Percentiles rank a stretch among this genome's conserved stretches.
These are phyloP conservation scores for Plestiodon gilberti DNA, from an alignment of 2,113 vertebrate species.

Conservation along the genomic window DNA sequence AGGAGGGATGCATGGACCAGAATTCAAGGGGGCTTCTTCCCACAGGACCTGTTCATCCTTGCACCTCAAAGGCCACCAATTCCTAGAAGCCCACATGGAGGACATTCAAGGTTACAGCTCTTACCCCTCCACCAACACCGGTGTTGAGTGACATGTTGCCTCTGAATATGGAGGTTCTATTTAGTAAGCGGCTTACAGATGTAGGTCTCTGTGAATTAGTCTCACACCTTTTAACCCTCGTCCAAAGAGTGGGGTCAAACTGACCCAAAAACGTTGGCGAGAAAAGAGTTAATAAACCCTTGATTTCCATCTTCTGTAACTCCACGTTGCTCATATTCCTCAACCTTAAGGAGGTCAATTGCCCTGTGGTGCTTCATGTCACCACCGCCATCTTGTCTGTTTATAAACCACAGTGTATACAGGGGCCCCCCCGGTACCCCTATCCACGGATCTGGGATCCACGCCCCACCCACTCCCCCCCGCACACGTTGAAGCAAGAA, in stretches of 20 bases:
- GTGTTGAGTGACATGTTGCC: neutral
- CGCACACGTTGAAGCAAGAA: too few species aligned
- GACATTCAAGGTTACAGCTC: neutral
- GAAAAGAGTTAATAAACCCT: neutral
- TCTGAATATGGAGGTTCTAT: neutral
- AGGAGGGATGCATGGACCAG: too few species aligned
- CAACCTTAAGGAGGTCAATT: neutral
- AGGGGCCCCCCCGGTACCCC: too few species aligned
- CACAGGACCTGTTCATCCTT: too few species aligned
- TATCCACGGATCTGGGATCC: too few species aligned
- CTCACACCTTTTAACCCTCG: neutral
- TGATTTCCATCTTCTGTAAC: neutral
- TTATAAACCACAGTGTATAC: neutral
- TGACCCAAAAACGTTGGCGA: neutral
- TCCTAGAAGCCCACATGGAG: neutral
- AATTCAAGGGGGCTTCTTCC: neutral
- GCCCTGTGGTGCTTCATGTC: neutral
- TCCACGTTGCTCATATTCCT: neutral
- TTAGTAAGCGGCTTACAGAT: neutral
- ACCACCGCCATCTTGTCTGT: neutral
- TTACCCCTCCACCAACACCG: too few species aligned
- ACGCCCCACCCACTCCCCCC: too few species aligned
- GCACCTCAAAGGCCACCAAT: neutral
- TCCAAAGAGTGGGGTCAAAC: neutral
- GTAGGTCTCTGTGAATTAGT: too few species aligned